These are phyloP conservation scores for Frankliniella intonsa DNA, from an alignment of 2,888 invertebrate genomes.

Conservation along the genomic window DNA sequence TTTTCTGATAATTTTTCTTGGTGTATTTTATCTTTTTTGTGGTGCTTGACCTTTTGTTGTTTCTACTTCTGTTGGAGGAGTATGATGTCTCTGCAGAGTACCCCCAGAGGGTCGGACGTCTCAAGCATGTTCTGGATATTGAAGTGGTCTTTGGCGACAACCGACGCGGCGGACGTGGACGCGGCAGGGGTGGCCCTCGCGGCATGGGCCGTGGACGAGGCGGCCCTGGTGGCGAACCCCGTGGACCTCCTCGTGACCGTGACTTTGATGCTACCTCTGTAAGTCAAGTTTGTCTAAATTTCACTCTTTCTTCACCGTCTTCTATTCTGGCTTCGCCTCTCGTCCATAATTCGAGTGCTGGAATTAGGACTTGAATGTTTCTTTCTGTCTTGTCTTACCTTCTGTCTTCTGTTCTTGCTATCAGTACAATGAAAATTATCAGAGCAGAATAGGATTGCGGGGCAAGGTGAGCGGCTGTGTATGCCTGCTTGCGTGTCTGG, in stretches of 20 bases:
- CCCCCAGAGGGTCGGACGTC: slow-evolving; percentile 79
- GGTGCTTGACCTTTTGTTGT: background rate
- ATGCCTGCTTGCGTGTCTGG: background rate
- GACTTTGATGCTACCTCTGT: slow-evolving; percentile 16
- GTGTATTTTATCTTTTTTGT: background rate
- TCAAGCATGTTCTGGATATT: slow-evolving; percentile 79
- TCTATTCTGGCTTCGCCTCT: background rate
- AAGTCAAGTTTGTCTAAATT: background rate
- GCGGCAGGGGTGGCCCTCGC: slow-evolving; percentile 40
- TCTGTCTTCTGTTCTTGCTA: slow-evolving; percentile 15
- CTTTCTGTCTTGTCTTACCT: background rate
- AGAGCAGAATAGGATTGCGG: slow-evolving; percentile 19
- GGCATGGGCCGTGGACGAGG: slow-evolving; percentile 23
- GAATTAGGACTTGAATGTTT: background rate
- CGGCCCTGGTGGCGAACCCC: slow-evolving; percentile 46
- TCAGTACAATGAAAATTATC: slow-evolving; percentile 21
- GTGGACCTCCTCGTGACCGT: slow-evolving; percentile 42
- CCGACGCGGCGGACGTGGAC: slow-evolving; percentile 62
- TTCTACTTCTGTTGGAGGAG: slow-evolving; percentile 44
- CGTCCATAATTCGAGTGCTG: background rate
- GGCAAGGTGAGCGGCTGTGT: slow-evolving; percentile 4
- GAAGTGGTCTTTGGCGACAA: slow-evolving; percentile 83
- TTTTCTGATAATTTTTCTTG: background rate
- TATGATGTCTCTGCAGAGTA: slow-evolving; percentile 72
- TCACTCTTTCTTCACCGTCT: background rate